These are phyloP conservation scores for Drosophila fuyamai DNA, from an alignment of 1,140 invertebrate species.

Conservation along the genomic window DNA sequence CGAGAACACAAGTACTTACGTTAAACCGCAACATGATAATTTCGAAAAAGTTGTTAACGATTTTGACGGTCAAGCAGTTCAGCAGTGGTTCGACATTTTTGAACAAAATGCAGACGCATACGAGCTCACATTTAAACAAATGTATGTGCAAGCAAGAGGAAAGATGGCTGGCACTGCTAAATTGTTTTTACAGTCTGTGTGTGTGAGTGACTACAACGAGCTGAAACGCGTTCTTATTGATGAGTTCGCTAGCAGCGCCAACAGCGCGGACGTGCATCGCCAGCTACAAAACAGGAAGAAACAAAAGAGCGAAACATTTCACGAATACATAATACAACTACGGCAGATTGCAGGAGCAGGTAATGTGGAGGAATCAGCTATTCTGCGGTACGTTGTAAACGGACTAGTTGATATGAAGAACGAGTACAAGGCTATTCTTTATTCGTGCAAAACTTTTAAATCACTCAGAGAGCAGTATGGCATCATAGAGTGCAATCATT, in stretches of 20 bases:
- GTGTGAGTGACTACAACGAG: neutral
- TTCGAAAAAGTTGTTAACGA: neutral
- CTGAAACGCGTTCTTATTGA: neutral
- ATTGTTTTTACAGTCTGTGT: neutral
- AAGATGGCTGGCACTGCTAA: neutral
- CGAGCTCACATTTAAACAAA: too few relatives aligned
- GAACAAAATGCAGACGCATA: too few relatives aligned
- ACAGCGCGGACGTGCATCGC: neutral
- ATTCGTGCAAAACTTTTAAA: neutral
- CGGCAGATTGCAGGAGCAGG: neutral
- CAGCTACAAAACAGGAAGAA: neutral
- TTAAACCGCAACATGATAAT: neutral
- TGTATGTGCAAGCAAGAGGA: too few relatives aligned
- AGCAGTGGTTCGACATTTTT: too few relatives aligned
- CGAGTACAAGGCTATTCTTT: neutral
- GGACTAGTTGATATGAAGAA: neutral
- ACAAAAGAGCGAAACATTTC: too few relatives aligned
- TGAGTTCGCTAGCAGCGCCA: neutral
- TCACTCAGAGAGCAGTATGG: neutral
- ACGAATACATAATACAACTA: neutral
- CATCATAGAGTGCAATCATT: neutral
- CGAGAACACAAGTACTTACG: neutral
- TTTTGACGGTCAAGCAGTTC: neutral
- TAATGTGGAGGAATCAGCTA: too few relatives aligned
- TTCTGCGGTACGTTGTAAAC: neutral